Percentiles rank a stretch among this genome's conserved stretches.
phyloP scores from a whole-genome alignment of 2,113 vertebrate genomes.

The Sigmodon hispidus region DNA sequence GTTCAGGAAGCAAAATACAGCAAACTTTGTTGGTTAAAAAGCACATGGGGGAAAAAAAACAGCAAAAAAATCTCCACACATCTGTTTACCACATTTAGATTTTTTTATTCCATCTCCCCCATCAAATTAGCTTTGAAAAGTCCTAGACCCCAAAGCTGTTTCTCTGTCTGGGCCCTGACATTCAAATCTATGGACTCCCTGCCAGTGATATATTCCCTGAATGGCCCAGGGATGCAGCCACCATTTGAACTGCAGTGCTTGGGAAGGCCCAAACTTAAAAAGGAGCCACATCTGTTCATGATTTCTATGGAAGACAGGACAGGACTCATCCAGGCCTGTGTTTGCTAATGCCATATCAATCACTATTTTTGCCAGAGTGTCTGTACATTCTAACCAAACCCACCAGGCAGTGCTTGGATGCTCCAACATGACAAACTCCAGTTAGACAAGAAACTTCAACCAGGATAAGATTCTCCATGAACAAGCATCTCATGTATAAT shows the following conservation, averaged over 20 bases:
- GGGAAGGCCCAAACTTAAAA: not conserved
- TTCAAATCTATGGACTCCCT: not conserved
- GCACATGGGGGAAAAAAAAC: not conserved
- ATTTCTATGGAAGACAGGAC: slow-evolving; percentile 52
- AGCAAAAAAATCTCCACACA: not conserved
- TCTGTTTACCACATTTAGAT: slow-evolving; percentile 48
- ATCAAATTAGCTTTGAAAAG: slow-evolving; percentile 30
- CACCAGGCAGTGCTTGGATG: not conserved
- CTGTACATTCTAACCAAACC: slow-evolving; percentile 7
- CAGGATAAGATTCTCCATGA: not conserved
- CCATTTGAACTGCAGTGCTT: slow-evolving; percentile 1
- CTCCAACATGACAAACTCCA: not conserved
- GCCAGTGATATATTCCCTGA: not conserved
- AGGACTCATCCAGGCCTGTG: slow-evolving; percentile 14
- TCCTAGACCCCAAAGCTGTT: slow-evolving; percentile 43
- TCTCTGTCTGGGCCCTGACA: slow-evolving; percentile 5
- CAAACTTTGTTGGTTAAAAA: not conserved
- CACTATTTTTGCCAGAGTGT: slow-evolving; percentile 26
- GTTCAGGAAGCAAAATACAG: not conserved
- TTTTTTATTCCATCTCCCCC: not conserved
- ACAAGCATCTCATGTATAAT: not conserved
- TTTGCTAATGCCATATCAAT: slow-evolving; percentile 8
- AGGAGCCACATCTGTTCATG: slow-evolving; percentile 45
- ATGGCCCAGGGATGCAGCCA: not conserved
- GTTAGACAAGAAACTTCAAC: not conserved